Evolutionary conservation across 2,113 vertebrate genomes (phyloP).

Genomic region (Cyphomyrus discorhynchus): DNA sequence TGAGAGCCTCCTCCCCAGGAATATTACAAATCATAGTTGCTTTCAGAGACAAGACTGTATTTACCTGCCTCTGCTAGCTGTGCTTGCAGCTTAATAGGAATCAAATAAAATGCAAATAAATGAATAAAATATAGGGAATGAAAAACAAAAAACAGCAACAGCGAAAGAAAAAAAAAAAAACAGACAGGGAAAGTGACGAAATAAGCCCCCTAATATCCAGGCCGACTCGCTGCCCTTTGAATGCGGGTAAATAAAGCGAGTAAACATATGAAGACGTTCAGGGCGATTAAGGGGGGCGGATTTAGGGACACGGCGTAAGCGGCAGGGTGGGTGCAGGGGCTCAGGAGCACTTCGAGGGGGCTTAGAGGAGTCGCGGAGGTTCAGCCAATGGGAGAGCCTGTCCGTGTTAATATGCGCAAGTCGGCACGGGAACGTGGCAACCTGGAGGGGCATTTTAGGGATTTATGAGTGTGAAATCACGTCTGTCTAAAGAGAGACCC

Average conservation of each 20-base stretch:
- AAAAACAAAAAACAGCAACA: slow-evolving; percentile 11
- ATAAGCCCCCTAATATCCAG: slow-evolving; percentile 45
- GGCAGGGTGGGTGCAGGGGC: background rate
- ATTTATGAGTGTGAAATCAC: slow-evolving; percentile 39
- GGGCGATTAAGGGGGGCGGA: slow-evolving; percentile 22
- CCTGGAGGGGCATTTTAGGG: slow-evolving; percentile 30
- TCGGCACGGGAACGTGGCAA: background rate
- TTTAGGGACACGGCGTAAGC: slow-evolving; percentile 22
- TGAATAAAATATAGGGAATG: slow-evolving; percentile 23
- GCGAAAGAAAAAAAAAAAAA: slow-evolving; percentile 6
- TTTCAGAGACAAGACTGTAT: slow-evolving; percentile 16
- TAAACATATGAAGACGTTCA: slow-evolving; percentile 29
- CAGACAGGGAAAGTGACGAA: slow-evolving; percentile 20
- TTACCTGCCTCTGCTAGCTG: slow-evolving; percentile 19
- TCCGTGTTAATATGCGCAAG: slow-evolving; percentile 14
- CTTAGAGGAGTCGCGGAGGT: background rate
- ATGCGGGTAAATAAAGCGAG: slow-evolving; percentile 34
- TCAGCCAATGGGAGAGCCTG: slow-evolving; percentile 2
- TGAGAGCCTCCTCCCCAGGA: background rate
- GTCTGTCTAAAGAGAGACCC: slow-evolving; percentile 23
- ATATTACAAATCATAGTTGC: background rate
- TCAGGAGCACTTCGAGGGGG: background rate
- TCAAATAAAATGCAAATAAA: slow-evolving; percentile 37
- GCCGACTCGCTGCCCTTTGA: slow-evolving; percentile 37
- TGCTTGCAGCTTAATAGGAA: slow-evolving; percentile 38